These are phyloP conservation scores for Todiramphus saurophagus DNA, from an alignment of 2,113 vertebrate genomes.

Conservation along the genomic window DNA sequence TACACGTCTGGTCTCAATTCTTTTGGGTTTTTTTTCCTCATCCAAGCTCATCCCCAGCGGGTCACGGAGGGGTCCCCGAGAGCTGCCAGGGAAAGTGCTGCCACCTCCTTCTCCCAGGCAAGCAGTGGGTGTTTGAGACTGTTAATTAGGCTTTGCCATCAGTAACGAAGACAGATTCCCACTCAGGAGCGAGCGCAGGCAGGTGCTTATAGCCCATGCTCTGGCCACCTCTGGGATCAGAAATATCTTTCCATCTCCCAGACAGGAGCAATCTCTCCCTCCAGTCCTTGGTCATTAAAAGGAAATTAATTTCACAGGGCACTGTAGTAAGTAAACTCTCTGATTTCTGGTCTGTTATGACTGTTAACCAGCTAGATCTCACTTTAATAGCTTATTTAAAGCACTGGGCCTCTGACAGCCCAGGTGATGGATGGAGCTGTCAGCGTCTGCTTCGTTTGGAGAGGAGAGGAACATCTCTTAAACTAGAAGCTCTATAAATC, in stretches of 20 bases:
- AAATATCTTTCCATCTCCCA: not conserved
- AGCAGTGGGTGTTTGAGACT: not conserved
- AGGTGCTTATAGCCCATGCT: not conserved
- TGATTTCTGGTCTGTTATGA: slow-evolving; percentile 25
- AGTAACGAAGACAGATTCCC: not conserved
- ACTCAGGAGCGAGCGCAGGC: not conserved
- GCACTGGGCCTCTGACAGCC: slow-evolving; percentile 20
- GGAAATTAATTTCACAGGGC: slow-evolving; percentile 34
- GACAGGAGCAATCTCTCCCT: not conserved
- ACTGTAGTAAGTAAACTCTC: slow-evolving; percentile 1
- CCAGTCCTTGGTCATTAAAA: not conserved
- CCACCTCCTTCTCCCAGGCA: rapidly evolving
- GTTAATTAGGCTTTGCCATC: not conserved
- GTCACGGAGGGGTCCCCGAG: not conserved
- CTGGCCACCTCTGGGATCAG: not conserved
- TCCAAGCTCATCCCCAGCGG: rapidly evolving
- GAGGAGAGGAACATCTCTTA: slow-evolving; percentile 49
- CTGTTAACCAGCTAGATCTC: slow-evolving; percentile 59
- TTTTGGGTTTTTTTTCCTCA: not conserved
- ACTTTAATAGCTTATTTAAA: slow-evolving; percentile 64
- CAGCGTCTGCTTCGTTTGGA: not conserved
- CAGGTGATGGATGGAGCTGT: slow-evolving; percentile 53
- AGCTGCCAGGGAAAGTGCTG: not conserved
- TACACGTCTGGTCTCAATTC: rapidly evolving
- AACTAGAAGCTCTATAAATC: slow-evolving; percentile 52